Conservation (phyloP, 92 coral and sea anemone genomes). For the Metridium senile region DNA sequence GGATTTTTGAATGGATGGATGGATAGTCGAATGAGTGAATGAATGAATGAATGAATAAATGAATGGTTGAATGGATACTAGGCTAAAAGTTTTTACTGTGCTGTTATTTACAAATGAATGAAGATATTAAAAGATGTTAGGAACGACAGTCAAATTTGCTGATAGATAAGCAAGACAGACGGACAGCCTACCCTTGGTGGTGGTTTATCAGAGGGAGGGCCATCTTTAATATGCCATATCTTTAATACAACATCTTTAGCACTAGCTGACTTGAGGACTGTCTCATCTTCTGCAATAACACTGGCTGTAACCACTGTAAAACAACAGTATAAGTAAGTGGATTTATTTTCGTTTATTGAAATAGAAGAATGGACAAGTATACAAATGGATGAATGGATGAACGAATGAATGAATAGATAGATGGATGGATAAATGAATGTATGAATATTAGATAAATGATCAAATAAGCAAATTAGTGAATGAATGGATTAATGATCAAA, state of each 20-base stretch:
- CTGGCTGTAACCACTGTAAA: slow-evolving; percentile 86
- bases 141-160: neutral
- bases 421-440: neutral
- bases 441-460: neutral
- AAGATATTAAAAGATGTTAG: neutral
- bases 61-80: too few species aligned
- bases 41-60: too few species aligned
- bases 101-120: neutral
- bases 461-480: too few species aligned
- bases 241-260: slow-evolving; percentile 84
- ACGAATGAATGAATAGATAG: neutral
- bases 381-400: neutral
- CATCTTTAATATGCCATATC: slow-evolving; percentile 86
- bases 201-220: slow-evolving; percentile 78
- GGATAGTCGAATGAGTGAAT: too few species aligned
- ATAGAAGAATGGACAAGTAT: neutral
- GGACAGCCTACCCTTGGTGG: slow-evolving; percentile 89
- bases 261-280: slow-evolving; percentile 74
- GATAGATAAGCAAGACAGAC: too few species aligned
- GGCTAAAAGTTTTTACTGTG: too few species aligned
- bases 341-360: neutral
- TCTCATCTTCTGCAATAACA: slow-evolving; percentile 87
- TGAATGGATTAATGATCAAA: neutral
- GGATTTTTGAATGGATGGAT: too few species aligned
- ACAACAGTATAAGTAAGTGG: neutral